These are phyloP conservation scores for Anableps anableps DNA, from an alignment of 2,797 vertebrate species.

Conservation along the genomic window DNA sequence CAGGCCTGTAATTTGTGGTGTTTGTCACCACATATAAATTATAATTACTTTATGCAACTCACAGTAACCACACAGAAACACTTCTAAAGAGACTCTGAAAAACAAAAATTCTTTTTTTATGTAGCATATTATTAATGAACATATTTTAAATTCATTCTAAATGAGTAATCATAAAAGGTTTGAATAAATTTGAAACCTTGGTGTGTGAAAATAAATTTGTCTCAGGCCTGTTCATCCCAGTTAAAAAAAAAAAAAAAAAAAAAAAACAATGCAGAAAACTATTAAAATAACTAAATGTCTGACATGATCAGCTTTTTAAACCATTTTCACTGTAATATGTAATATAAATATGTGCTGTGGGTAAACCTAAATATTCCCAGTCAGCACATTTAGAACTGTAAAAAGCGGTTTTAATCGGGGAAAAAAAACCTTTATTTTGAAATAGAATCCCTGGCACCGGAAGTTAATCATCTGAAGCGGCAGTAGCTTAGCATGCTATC, in stretches of 20 bases:
- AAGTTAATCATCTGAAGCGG: background rate
- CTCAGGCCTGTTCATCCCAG: background rate
- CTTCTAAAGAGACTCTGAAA: background rate
- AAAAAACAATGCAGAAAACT: too few relatives aligned
- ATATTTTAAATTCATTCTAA: background rate
- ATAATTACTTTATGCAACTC: background rate
- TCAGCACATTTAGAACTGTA: too few relatives aligned
- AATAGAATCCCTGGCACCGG: conserved; percentile 13
- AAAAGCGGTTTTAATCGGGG: too few relatives aligned
- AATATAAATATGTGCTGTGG: background rate
- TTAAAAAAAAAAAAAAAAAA: too few relatives aligned
- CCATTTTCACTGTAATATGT: too few relatives aligned
- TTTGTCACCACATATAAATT: background rate
- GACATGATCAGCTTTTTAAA: too few relatives aligned
- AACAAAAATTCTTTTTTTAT: background rate
- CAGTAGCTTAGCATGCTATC: background rate
- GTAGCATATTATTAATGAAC: background rate
- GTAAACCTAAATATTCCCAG: background rate
- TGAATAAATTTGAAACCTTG: too few relatives aligned
- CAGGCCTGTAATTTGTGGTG: background rate
- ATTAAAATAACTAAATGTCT: too few relatives aligned
- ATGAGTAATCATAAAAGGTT: fast-evolving
- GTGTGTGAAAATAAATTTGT: background rate
- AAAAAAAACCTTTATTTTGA: conserved; percentile 28
- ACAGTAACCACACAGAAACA: background rate